phyloP scores from a whole-genome alignment of 2,797 vertebrate genomes.

The Ptychadena robeensis region DNA sequence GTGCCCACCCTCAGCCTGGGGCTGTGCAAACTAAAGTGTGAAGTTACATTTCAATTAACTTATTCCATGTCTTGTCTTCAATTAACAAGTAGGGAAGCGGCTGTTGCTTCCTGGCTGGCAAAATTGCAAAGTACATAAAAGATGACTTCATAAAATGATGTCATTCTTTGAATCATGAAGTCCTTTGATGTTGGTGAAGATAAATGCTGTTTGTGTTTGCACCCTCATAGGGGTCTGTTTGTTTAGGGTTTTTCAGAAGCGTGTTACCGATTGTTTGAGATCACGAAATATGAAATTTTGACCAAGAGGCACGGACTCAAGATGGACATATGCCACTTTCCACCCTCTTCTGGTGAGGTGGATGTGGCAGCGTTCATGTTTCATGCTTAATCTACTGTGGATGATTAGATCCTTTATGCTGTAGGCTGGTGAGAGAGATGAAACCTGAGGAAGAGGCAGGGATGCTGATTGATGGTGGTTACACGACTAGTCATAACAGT shows the following conservation, averaged over 20 bases:
- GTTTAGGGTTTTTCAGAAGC: constrained; percentile 4
- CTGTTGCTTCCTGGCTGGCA: background rate
- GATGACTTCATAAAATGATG: constrained; percentile 7
- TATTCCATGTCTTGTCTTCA: background rate
- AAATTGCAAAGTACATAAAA: background rate
- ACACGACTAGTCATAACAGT: background rate
- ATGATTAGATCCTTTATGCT: background rate
- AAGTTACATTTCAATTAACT: too few relatives aligned
- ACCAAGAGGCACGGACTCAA: background rate
- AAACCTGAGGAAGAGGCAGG: background rate
- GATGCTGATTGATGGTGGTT: background rate
- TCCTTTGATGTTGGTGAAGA: constrained; percentile 34
- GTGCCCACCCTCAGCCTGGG: too few relatives aligned
- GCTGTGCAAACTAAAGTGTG: too few relatives aligned
- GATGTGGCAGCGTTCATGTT: background rate
- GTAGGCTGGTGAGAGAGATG: background rate
- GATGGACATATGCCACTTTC: background rate
- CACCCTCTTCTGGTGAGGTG: background rate
- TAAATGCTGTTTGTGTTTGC: constrained; percentile 15
- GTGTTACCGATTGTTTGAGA: constrained; percentile 17
- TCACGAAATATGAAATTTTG: constrained; percentile 14
- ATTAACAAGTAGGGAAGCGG: background rate
- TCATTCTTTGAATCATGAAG: constrained; percentile 16
- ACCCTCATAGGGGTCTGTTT: constrained; percentile 35
- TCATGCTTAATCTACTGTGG: background rate